Base-by-base conservation (phyloP, 2,888 invertebrate species). In the Heliothis peltigera region DNA sequence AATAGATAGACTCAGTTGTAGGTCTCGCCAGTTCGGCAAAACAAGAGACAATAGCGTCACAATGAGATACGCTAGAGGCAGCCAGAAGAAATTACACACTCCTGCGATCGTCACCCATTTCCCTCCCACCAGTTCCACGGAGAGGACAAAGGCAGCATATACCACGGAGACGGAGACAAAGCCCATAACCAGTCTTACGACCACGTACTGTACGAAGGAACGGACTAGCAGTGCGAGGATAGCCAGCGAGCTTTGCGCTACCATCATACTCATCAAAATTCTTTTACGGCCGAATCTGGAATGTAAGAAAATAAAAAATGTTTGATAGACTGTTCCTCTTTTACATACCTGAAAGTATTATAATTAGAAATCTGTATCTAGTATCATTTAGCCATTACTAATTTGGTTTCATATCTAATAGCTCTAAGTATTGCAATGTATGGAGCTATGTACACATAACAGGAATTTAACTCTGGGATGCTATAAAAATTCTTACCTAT, bases 81-180 rank as follows among this genome's bases (percentile, higher is more conserved):
- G 95, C 66, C 97, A 97, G 87, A 98, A 97, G 82, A 97, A 96
- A 89, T 97, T 97, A 80, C 97, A 97, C 66, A 98, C 97, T 60
- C 98, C 98, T 2, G 97, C 96, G 63, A 97, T 96, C 3, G 97
- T 97, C 69, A 97, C 95, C 97, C 97, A 97, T 79, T 97, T 96
- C 2, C 97, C 97, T 44, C 97, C 97, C 4, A 97, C 97, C 60
- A 97, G 92, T 88, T 98, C 98, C 79, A 97, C 97, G 42, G 97
- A 96, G 39, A 98, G 92, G 6, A 98, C 97, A 80, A 98, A 97
- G 25, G 97, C 97, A 43, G 97, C 97, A 88, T 97, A 97, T 22
- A 98, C 98, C 52, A 98, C 97, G 18, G 97, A 97, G n/a, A 97
- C 97, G 0, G 97, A 97, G 15, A 97, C 97, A 77, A 97, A 96